Conservation (phyloP, 2,888 invertebrate genomes). For the Eulithis testata region DNA sequence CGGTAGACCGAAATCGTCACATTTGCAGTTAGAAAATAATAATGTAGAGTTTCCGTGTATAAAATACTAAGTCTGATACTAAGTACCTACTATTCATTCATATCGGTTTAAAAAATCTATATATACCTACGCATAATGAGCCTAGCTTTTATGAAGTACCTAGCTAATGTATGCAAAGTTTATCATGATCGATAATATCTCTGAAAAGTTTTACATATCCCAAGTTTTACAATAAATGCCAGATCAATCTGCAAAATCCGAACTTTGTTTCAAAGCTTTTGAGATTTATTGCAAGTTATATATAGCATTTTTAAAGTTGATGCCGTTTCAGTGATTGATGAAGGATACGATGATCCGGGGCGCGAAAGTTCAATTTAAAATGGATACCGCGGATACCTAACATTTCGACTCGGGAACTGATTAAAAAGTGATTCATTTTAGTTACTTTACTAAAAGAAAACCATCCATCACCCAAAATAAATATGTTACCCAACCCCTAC, state of each 20-base stretch:
- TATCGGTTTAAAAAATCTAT: background rate
- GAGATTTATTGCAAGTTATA: conserved; percentile 16
- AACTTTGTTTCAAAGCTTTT: conserved; percentile 12
- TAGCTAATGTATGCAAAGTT: background rate
- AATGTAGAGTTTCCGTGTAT: background rate
- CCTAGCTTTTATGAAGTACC: no score
- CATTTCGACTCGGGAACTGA: background rate
- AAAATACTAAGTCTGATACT: background rate
- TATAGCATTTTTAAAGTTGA: conserved; percentile 10
- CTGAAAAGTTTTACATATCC: conserved; percentile 9
- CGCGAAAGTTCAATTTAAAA: conserved; percentile 8
- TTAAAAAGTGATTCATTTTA: conserved; percentile 1
- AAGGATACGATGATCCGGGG: conserved; percentile 10
- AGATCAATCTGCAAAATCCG: conserved; percentile 26
- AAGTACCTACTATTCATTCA: no score
- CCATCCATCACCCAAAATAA: background rate
- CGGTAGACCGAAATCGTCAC: conserved; percentile 47
- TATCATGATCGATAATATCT: conserved; percentile 12
- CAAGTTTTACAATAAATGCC: conserved; percentile 15
- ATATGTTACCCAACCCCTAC: background rate
- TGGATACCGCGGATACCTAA: background rate
- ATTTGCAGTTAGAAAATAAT: conserved; percentile 14
- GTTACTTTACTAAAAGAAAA: background rate
- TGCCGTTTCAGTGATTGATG: conserved; percentile 26
- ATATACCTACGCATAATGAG: no score